Base-by-base conservation (phyloP, 2,888 invertebrate genomes). In the Oligia fasciuncula region DNA sequence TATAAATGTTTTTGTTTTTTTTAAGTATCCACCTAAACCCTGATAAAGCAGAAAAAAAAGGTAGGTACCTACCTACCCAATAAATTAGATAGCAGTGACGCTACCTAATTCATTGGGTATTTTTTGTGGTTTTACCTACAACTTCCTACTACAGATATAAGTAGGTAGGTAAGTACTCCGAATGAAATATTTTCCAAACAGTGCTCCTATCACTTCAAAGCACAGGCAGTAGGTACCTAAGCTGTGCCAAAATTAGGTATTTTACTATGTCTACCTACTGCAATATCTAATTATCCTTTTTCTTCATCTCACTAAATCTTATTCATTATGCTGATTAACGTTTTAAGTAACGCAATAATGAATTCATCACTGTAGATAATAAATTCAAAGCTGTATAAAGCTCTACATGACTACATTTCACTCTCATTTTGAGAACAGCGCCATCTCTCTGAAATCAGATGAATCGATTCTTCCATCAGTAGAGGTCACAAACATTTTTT, bases 401-500 rank as follows among this genome's bases (percentile, higher is more conserved):
- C 66, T 66, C 43, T 73, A 60, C 43, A 72, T 17, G 35, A 49
- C 71, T 79, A 73, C 51, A 73, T 79, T 77, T 83, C 23, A 51
- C 62, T 40, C 6, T 67, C 0, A 43, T 17, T 60, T 86, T 85
- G 57, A 77, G 14, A 75, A 86, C 69, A 89, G 84, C 92, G 93
- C 91, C 93, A 91, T 91, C 93, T 93, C 70, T 88, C 17, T 9
- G 14, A 73, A 78, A 74, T 63, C 46, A 0, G 0, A 46, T 23
- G 86, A 89, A 93, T 81, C 85, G 74, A 66, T 83, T 57, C 75
- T 71, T n/a, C 17, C 66, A 35, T 23, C 29, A 65, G 40, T 88
- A 90, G 89, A 29, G 80, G 80, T 90, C 19, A 54, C 80, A 79
- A 92, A 93, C 93, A 86, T 91, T 91, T 88, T 29, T 79, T 9